Evolutionary conservation across 2,113 vertebrate species (phyloP), one percentile per base, ranked within the genome.

Genomic region (Puntigrus tetrazona): DNA sequence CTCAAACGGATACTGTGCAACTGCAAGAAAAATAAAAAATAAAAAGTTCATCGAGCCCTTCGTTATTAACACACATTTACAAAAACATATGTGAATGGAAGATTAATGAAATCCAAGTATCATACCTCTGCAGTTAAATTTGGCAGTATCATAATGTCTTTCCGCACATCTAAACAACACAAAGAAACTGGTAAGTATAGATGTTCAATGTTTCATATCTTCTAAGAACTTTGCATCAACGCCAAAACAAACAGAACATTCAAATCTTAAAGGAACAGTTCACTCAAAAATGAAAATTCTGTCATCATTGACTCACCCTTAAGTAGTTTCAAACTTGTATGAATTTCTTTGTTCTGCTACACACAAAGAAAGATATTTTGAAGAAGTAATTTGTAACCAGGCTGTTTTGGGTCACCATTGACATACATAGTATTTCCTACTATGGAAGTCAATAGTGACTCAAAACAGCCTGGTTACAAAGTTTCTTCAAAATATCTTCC

Each of bases 1-100:
- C 95, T 98, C 97, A 87, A 99, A 99, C 50, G 97, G 97, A 88
- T 97, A 98, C 93, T 99, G 97, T 94, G 97, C 97, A 92, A 99
- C 97, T 98, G 91, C 29, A 82, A 69, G 25, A 85, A 22, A 86
- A n/a, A n/a, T n/a, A n/a, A n/a, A 7, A 84, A 34, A 85, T 5
- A 78, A 20, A 63, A 16, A 63, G 55, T 27, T 78, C 20, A 77
- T n/a, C 29, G n/a, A 78, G 29, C 78, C 10, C 73, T 75, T 34
- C 22, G 10, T 31, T 14, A 50, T 57, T 76, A 31, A 43, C 63
- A 25, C 77, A 79, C 14, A 69, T 69, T 84, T 45, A 50, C 5
- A 14, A 1, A 67, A 63, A 13, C n/a, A 34, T 65, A 1, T 22
- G 34, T 52, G 43, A 67, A 27, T 18, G 47, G 18, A 16, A 34